Conservation (phyloP, 1,140 invertebrate species). For the Spodoptera frugiperda region DNA sequence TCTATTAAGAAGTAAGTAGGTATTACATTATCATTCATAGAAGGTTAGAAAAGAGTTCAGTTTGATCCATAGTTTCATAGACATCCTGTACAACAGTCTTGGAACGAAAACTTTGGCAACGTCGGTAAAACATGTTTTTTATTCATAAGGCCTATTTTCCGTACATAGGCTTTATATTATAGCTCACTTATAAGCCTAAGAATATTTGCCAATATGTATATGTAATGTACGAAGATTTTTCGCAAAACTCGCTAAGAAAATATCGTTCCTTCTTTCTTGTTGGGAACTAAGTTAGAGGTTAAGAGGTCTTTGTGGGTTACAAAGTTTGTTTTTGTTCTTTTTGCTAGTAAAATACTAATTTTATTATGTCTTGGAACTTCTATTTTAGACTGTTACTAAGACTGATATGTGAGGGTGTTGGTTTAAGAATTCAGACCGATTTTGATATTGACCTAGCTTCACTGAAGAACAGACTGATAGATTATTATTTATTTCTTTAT, state of each 20-base stretch:
- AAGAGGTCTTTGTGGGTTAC: no score
- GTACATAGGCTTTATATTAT: background rate
- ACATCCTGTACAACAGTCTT: constrained; percentile 4
- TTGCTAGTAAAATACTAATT: constrained; percentile 17
- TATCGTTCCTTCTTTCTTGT: background rate
- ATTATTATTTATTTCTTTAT: no score
- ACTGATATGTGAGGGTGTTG: no score
- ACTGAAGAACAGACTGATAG: no score
- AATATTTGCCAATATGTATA: constrained; percentile 16
- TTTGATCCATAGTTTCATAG: background rate
- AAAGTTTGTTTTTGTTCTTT: background rate
- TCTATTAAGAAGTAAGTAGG: no score
- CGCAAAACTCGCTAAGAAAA: background rate
- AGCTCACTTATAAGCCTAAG: constrained; percentile 6
- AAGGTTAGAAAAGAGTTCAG: no score
- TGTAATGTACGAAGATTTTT: background rate
- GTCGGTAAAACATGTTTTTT: background rate
- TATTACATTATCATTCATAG: no score
- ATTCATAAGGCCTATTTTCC: constrained; percentile 34
- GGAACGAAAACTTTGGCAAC: constrained; percentile 11
- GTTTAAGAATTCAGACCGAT: no score
- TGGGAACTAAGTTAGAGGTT: background rate
- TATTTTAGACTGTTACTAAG: no score
- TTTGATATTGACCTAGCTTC: no score
- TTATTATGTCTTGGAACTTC: background rate